Evolutionary conservation across 2,888 invertebrate genomes (phyloP), one percentile per base, ranked within the genome.

Genomic region (Heliconius hortense): DNA sequence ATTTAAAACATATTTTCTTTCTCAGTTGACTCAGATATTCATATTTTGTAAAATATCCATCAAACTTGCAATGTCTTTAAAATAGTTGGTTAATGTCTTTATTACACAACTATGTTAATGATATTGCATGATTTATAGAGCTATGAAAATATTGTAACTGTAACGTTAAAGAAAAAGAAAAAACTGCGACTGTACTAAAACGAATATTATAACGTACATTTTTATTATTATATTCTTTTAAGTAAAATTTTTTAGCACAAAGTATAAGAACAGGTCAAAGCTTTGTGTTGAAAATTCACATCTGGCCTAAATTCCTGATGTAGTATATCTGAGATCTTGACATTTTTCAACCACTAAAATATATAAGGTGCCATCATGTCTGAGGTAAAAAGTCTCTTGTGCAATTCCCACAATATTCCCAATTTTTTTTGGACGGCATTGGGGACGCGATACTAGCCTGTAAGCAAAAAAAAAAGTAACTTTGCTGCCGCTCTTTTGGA

Each of bases 191-290:
- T 5, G 13, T 43, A 7, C 15, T 66, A 24, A 66, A 66, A 15
- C 11, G 39, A 26, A 43, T n/a, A 24, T 39, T 35, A 15, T 39
- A 66, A 24, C 43, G 15, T 18, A 66, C 24, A 18, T 66, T 66
- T 64, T 43, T 24, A 24, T 5, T n/a, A 66, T 66, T 39, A 15
- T 66, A 26, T 66, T 43, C 66, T 39, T 66, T 66, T 24, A 24
- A 15, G 39, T 39, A 43, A 39, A 39, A 8, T 26, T 24, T 43
- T 66, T n/a, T 56, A n/a, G 56, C 11, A n/a, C 21, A 56, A n/a
- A n/a, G n/a, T n/a, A 8, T 66, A 66, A 66, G 66, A 66, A 66
- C 39, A 18, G 66, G 66, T 66, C 66, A 66, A 66, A 66, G 66
- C 66, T 66, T 66, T 66, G 39, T 66, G 66, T 43, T 66, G 24